Percentiles rank a stretch among this genome's conserved stretches.
Evolutionary conservation across 2,113 vertebrate species (phyloP).

Genomic region (Leptosomus discolor): DNA sequence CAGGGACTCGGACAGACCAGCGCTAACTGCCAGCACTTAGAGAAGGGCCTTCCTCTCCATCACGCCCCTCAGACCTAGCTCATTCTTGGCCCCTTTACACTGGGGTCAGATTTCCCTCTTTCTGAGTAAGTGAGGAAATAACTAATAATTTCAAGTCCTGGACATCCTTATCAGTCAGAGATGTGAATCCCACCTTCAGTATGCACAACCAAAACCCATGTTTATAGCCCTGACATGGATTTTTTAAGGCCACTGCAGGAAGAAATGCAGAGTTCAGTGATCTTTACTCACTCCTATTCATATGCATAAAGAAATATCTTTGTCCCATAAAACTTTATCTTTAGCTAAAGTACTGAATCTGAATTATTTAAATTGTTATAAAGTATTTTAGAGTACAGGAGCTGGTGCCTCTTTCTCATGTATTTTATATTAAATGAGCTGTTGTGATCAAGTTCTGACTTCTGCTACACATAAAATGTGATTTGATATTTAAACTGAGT

Average conservation of each 20-base stretch:
- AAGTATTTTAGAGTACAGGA: neutral
- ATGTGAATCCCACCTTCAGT: neutral
- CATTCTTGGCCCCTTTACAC: neutral
- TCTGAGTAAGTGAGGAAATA: neutral
- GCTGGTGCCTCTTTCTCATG: neutral
- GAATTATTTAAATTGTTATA: neutral
- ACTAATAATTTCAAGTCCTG: neutral
- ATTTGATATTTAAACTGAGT: slow-evolving; percentile 8
- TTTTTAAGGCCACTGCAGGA: slow-evolving; percentile 24
- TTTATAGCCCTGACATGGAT: neutral
- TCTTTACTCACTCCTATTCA: neutral
- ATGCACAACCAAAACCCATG: neutral
- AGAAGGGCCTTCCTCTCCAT: neutral
- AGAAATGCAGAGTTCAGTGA: slow-evolving; percentile 3
- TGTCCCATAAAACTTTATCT: slow-evolving; percentile 13
- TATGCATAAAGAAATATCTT: slow-evolving; percentile 8
- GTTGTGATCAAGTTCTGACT: slow-evolving; percentile 4
- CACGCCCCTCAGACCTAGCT: neutral
- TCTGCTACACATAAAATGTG: neutral
- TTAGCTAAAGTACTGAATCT: neutral
- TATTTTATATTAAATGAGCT: slow-evolving; percentile 2
- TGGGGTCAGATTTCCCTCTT: neutral
- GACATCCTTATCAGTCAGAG: neutral
- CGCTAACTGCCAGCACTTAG: no score
- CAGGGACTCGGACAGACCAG: neutral